A percentile compares a stretch with the other conserved stretches of the same genome.
These are phyloP conservation scores for Ramphastos sulfuratus DNA, from an alignment of 2,113 vertebrate genomes.

Conservation along the genomic window DNA sequence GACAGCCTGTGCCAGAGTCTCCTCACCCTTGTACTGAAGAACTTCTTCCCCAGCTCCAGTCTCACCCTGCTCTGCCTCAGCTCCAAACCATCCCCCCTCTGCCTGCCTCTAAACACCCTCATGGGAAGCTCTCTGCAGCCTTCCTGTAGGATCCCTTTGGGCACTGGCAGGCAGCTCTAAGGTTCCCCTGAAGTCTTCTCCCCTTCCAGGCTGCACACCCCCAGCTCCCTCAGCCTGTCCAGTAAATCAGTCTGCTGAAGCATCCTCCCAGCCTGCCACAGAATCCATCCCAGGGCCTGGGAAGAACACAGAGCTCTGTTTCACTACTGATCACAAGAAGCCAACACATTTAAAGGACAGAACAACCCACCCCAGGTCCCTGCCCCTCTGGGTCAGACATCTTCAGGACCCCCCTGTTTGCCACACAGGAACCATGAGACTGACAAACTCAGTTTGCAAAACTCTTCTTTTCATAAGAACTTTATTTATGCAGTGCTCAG, in stretches of 20 bases:
- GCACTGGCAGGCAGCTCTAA: too few species aligned
- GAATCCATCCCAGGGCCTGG: neutral
- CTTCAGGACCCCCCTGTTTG: neutral
- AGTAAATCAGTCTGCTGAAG: neutral
- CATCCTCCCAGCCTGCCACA: neutral
- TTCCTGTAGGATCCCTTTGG: too few species aligned
- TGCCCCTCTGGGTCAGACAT: neutral
- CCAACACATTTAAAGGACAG: neutral
- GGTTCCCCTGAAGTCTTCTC: too few species aligned
- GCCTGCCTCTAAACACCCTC: too few species aligned
- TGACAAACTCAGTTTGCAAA: neutral
- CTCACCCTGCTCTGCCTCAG: too few species aligned
- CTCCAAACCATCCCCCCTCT: too few species aligned
- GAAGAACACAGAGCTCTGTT: neutral
- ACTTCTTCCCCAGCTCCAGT: too few species aligned
- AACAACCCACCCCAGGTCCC: neutral
- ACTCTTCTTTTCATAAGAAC: slow-evolving; percentile 47
- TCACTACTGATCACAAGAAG: neutral
- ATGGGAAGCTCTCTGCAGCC: too few species aligned
- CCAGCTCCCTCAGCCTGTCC: neutral
- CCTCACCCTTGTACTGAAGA: too few species aligned
- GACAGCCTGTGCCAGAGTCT: too few species aligned
- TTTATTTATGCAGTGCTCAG: slow-evolving; percentile 64
- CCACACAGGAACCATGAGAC: neutral
- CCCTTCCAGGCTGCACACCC: neutral